Base-by-base conservation (phyloP, 2,888 invertebrate genomes). In the Drosophila subquinaria region DNA sequence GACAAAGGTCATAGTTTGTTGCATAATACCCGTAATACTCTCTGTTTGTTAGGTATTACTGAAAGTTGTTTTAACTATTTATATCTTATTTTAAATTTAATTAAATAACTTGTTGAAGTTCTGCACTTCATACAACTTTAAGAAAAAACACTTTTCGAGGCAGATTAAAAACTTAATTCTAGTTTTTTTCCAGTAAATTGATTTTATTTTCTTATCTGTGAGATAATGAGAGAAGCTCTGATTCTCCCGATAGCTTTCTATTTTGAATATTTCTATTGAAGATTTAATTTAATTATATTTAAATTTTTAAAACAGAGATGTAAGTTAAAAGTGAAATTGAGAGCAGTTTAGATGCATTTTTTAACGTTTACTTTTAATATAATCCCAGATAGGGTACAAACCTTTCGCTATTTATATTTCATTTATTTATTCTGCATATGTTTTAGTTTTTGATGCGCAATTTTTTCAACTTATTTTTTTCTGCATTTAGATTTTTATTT, bases 401-500 rank as follows among this genome's bases (percentile, higher is more conserved):
- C 0, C 5, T 36, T 45, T 30, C 52, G 36, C 4, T 13, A 8
- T 35, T 27, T n/a, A 13, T 9, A 6, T 33, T 40, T 11, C 43
- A 51, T 42, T 50, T 17, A 20, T 20, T 50, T 10, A 2, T 20
- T 55, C 4, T 40, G 47, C 30, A 45, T 10, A 51, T 56, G 20
- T 56, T 43, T 38, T 1, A 45, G 13, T 68, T 55, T 63, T 60
- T 61, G 56, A 43, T 62, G 71, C 53, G 36, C 45, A 42, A 56
- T 27, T 70, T 71, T 61, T 52, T 52, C 52, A 60, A 50, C 27
- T 72, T 65, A 50, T 27, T 52, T 57, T 56, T 53, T 65, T 69
- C 50, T 52, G 23, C 64, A 80, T 72, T 69, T 75, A 55, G 67
- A 68, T 65, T 60, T 56, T 40, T 59, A 43, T 61, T 65, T 72